phyloP scores from a whole-genome alignment of 2,888 invertebrate genomes.

The Dermolepida albohirtum region DNA sequence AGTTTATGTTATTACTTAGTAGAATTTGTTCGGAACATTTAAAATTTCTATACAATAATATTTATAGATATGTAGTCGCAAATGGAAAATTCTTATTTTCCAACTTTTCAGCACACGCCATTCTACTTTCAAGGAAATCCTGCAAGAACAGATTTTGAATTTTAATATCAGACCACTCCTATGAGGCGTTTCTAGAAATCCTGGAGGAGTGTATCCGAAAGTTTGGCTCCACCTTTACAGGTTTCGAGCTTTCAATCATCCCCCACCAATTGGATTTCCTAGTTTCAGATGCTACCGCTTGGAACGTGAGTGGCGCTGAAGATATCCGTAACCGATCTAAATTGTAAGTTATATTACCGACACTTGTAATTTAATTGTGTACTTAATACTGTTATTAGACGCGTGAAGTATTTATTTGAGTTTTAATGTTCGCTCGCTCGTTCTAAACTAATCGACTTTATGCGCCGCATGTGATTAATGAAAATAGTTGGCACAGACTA shows the following conservation, averaged over 20 bases:
- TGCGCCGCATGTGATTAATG: constrained; percentile 11
- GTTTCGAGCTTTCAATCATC: constrained; percentile 47
- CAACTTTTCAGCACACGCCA: constrained; percentile 20
- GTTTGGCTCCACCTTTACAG: constrained; percentile 49
- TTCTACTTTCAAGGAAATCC: constrained; percentile 4
- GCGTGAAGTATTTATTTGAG: constrained; percentile 49
- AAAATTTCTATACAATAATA: neutral
- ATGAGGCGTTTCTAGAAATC: constrained; percentile 45
- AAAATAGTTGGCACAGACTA: constrained; percentile 17
- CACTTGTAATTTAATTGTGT: constrained; percentile 56
- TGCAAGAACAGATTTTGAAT: constrained; percentile 22
- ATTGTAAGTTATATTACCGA: constrained; percentile 53
- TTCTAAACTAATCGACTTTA: constrained; percentile 19
- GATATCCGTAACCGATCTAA: constrained; percentile 49
- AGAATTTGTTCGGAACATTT: neutral
- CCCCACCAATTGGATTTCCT: constrained; percentile 45
- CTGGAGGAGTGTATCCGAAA: constrained; percentile 47
- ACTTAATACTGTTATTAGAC: constrained; percentile 53
- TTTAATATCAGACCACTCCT: constrained; percentile 44
- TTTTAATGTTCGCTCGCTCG: constrained; percentile 39
- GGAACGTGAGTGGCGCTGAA: constrained; percentile 49
- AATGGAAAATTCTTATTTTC: constrained; percentile 5
- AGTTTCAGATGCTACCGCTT: constrained; percentile 50
- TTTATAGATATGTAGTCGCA: neutral
- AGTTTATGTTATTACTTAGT: too few species aligned